Percentiles rank a stretch among this genome's conserved stretches.
phyloP scores from a whole-genome alignment of 2,113 vertebrate species.

The Phaethornis superciliosus region DNA sequence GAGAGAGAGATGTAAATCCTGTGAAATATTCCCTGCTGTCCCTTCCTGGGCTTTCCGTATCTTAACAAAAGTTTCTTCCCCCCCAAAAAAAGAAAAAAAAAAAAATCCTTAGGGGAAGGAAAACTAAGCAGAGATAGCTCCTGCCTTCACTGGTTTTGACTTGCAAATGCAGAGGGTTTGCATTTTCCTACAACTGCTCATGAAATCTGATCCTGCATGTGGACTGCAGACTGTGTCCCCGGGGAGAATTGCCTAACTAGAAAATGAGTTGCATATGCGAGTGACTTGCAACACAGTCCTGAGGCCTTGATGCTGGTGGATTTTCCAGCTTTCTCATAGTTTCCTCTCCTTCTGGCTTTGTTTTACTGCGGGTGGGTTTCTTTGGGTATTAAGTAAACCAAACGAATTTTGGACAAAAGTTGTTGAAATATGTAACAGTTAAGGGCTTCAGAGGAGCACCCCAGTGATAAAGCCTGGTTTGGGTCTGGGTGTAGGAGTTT shows the following conservation, averaged over 20 bases:
- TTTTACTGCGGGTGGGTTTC: slow-evolving; percentile 32
- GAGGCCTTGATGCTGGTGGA: slow-evolving; percentile 65
- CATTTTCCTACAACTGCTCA: slow-evolving; percentile 78
- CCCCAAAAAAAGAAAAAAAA: not conserved
- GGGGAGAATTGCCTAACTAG: slow-evolving; percentile 79
- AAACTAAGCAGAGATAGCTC: slow-evolving; percentile 53
- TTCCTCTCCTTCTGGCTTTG: slow-evolving; percentile 73
- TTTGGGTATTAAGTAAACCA: slow-evolving; percentile 27
- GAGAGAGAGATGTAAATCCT: fast-evolving
- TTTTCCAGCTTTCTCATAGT: slow-evolving; percentile 78
- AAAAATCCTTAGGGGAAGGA: slow-evolving; percentile 13
- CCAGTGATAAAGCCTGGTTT: not conserved
- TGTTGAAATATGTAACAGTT: not conserved
- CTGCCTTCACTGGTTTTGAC: slow-evolving; percentile 77
- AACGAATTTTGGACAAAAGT: not conserved
- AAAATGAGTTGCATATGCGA: slow-evolving; percentile 83
- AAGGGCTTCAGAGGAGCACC: not conserved
- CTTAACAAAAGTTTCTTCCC: slow-evolving; percentile 64
- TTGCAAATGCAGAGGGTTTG: slow-evolving; percentile 78
- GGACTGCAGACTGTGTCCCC: slow-evolving; percentile 75
- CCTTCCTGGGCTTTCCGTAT: not conserved
- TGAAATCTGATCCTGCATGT: slow-evolving; percentile 80
- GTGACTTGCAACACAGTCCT: slow-evolving; percentile 69
- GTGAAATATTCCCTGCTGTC: not conserved
- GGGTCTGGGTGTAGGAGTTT: not conserved